Percentiles rank a stretch among this genome's conserved stretches.
Evolutionary conservation across 2,888 invertebrate species (phyloP).

Genomic region (Hyposoter dolosus): DNA sequence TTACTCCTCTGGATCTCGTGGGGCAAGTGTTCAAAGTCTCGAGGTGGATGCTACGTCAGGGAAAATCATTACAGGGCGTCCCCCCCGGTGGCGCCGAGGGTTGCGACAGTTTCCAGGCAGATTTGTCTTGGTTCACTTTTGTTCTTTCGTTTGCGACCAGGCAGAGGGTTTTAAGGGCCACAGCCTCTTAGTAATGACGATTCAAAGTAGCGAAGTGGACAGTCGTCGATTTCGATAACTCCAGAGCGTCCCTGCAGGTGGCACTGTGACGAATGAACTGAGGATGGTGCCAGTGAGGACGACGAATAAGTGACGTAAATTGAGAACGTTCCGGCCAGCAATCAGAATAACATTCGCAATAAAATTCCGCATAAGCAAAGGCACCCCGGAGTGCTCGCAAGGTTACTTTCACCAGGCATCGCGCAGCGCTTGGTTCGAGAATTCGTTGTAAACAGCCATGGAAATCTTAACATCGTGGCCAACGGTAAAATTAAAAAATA

Average conservation of each 20-base stretch:
- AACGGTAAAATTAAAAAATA: conserved; percentile 16
- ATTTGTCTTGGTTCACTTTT: conserved; percentile 1
- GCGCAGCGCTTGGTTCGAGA: conserved; percentile 47
- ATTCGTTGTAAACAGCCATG: conserved; percentile 16
- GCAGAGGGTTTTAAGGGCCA: neutral
- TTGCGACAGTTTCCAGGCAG: neutral
- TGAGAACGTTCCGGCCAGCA: neutral
- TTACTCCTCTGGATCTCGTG: neutral
- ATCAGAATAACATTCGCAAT: conserved; percentile 25
- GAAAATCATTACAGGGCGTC: neutral
- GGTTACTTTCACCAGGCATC: conserved; percentile 72
- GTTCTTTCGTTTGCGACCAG: conserved; percentile 6
- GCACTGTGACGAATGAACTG: neutral
- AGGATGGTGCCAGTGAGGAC: neutral
- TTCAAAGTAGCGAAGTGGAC: conserved; percentile 20
- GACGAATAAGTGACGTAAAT: neutral
- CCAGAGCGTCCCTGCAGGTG: neutral
- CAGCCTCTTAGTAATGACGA: neutral
- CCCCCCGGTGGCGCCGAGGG: neutral
- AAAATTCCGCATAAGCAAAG: conserved; percentile 33
- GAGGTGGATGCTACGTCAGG: conserved; percentile 20
- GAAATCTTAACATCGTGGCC: conserved; percentile 14
- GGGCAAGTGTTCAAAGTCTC: conserved; percentile 3
- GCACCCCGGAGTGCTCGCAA: conserved; percentile 59
- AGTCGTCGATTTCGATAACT: neutral